Conservation (phyloP, 2,888 invertebrate genomes). For the Nipponacmea schrenckii region DNA sequence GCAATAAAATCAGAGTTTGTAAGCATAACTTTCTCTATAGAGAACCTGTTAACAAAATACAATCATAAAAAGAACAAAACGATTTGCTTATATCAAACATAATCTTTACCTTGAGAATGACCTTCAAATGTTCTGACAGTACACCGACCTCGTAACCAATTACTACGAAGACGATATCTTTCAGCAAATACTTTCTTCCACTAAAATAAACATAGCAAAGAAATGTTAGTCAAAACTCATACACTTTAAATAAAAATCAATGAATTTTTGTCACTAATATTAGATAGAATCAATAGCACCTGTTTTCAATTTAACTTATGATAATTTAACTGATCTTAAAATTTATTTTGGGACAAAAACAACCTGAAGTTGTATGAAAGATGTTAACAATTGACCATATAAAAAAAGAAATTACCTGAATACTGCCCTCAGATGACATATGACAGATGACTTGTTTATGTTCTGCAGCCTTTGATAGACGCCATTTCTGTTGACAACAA, state of each 20-base stretch:
- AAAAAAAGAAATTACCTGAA: conserved; percentile 50
- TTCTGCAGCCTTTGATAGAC: conserved; percentile 66
- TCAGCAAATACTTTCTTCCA: conserved; percentile 71
- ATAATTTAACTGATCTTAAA: no score
- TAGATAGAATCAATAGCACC: no score
- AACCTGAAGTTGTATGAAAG: no score
- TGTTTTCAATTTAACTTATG: no score
- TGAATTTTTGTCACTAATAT: no score
- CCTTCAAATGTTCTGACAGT: conserved; percentile 71
- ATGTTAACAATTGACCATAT: no score
- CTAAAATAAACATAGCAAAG: conserved; percentile 46
- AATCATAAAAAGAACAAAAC: no score
- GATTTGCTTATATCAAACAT: no score
- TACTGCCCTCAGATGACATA: conserved; percentile 60
- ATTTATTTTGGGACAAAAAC: no score
- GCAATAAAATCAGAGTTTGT: neutral
- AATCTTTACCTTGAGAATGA: conserved; percentile 68
- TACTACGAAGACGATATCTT: conserved; percentile 68
- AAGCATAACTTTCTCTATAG: neutral
- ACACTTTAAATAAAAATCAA: neutral
- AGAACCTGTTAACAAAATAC: neutral
- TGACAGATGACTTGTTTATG: conserved; percentile 66
- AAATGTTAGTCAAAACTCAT: conserved; percentile 9
- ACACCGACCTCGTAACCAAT: conserved; percentile 71
- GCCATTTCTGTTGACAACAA: conserved; percentile 67